Evolutionary conservation across 2,797 vertebrate genomes (phyloP).

Genomic region (Petrocephalus sullivani): DNA sequence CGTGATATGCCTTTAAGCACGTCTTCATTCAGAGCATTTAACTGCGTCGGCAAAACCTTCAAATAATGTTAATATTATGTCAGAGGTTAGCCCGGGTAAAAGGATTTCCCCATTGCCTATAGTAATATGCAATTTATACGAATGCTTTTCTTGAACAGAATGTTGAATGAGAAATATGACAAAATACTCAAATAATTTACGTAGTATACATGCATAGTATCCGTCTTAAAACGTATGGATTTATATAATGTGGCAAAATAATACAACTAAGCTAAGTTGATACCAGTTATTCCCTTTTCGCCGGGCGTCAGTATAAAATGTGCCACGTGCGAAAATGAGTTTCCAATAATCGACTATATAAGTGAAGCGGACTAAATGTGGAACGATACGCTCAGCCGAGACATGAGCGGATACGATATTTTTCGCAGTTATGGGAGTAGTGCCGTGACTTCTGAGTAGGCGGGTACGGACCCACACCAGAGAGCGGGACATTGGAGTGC

Average conservation of each 20-base stretch:
- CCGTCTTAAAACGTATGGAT: background rate
- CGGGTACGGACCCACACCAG: background rate
- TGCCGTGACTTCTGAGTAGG: background rate
- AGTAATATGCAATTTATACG: background rate
- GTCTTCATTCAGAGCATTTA: background rate
- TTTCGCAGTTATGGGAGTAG: background rate
- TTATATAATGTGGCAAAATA: background rate
- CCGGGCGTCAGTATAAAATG: background rate
- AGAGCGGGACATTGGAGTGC: background rate
- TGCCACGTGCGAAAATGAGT: background rate
- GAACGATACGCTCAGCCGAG: background rate
- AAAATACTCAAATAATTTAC: background rate
- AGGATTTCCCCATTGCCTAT: background rate
- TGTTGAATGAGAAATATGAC: background rate
- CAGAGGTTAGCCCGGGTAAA: background rate
- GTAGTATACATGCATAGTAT: background rate
- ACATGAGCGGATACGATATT: background rate
- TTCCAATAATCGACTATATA: background rate
- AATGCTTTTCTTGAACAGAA: background rate
- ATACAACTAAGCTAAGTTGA: background rate
- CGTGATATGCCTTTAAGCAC: slow-evolving; percentile 13
- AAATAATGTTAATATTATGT: background rate
- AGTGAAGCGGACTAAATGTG: background rate
- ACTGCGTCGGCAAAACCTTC: background rate
- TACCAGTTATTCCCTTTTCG: background rate